Conservation (phyloP, 2,888 invertebrate species). For the Cephalotes varians region DNA sequence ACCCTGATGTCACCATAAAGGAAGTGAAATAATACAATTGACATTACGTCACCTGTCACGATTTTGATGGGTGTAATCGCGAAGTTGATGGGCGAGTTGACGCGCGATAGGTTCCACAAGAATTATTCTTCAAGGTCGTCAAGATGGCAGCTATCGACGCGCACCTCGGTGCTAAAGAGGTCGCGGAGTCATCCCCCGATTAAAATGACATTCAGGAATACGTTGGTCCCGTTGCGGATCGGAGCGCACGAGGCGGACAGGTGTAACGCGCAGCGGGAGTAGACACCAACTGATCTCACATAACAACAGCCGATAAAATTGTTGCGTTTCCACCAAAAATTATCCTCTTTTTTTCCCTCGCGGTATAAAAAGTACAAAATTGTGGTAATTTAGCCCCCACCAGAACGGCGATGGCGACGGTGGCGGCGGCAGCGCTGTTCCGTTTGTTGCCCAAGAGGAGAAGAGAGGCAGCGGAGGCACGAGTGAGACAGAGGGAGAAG, state of each 20-base stretch:
- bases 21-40: not conserved
- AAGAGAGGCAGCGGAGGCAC: slow-evolving; percentile 63
- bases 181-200: slow-evolving; percentile 15
- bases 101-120: not conserved
- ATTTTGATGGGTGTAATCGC: not conserved
- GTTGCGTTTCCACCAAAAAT: slow-evolving; percentile 86
- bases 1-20: slow-evolving; percentile 23
- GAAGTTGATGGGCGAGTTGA: not conserved
- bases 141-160: slow-evolving; percentile 74
- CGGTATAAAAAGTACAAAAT: slow-evolving; percentile 85
- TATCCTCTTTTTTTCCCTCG: slow-evolving; percentile 83
- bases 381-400: slow-evolving; percentile 85
- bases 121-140: slow-evolving; percentile 61
- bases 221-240: slow-evolving; percentile 46
- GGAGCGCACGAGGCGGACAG: slow-evolving; percentile 76
- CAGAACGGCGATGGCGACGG: slow-evolving; percentile 53
- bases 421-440: slow-evolving; percentile 64
- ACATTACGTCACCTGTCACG: slow-evolving; percentile 27
- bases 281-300: slow-evolving; percentile 85
- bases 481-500: slow-evolving; percentile 51
- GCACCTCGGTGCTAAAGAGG: not conserved
- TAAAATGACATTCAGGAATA: slow-evolving; percentile 46
- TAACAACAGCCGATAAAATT: slow-evolving; percentile 85
- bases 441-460: slow-evolving; percentile 68
- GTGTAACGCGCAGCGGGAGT: slow-evolving; percentile 85